A percentile compares a stretch with the other conserved stretches of the same genome.
Conservation (phyloP, 2,113 vertebrate genomes). For the Natator depressus region DNA sequence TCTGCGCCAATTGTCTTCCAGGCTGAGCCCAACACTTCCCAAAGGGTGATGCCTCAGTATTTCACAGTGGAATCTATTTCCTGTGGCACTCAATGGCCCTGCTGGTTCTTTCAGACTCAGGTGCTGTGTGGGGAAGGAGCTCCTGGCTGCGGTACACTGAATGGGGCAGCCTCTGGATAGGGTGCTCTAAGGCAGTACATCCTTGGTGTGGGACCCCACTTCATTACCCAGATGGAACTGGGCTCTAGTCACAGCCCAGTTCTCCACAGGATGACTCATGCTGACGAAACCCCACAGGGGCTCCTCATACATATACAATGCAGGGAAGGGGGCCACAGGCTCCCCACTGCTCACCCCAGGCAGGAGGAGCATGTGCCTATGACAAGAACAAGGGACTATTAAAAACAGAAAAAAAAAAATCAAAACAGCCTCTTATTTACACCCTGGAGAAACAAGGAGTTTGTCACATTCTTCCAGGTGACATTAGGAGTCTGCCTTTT, state of each 20-base stretch:
- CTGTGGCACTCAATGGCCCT: background rate
- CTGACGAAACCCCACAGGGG: background rate
- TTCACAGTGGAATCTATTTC: background rate
- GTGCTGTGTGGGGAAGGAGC: background rate
- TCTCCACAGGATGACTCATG: background rate
- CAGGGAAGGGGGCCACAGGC: background rate
- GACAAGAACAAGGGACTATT: fast-evolving
- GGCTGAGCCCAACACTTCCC: background rate
- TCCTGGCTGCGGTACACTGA: background rate
- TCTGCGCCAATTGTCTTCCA: background rate
- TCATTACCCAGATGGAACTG: background rate
- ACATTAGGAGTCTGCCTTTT: background rate
- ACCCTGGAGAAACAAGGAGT: background rate
- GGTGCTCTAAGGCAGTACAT: background rate
- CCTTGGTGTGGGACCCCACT: background rate
- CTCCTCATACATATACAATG: background rate
- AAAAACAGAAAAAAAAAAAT: background rate
- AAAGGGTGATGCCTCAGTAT: fast-evolving
- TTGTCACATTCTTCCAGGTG: background rate
- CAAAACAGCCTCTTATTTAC: background rate
- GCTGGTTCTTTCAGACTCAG: background rate
- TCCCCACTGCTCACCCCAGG: background rate
- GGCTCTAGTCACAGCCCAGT: background rate
- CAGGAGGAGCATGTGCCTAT: fast-evolving
- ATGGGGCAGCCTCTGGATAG: constrained; percentile 25